Percentiles rank a stretch among this genome's conserved stretches.
These are phyloP conservation scores for Fundulus diaphanus DNA, from an alignment of 2,797 vertebrate genomes.

Conservation along the genomic window DNA sequence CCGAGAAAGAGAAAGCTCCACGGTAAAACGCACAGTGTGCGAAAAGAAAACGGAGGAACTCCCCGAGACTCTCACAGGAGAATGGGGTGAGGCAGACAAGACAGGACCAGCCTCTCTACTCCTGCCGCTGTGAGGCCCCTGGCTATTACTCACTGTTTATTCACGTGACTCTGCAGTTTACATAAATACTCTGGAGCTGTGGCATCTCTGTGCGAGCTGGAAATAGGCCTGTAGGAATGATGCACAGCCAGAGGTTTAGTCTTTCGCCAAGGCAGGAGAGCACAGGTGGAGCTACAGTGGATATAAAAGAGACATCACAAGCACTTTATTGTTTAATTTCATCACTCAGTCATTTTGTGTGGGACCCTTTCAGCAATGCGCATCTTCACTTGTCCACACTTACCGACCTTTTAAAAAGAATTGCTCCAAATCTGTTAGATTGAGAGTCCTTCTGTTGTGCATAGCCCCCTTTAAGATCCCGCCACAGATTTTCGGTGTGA, in stretches of 20 bases:
- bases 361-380: no score
- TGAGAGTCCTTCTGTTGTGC: not conserved
- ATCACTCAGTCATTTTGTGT: no score
- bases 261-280: not conserved
- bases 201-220: not conserved
- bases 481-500: not conserved
- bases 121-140: slow-evolving; percentile 13
- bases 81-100: slow-evolving; percentile 33
- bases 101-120: slow-evolving; percentile 22
- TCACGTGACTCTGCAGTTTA: slow-evolving; percentile 9
- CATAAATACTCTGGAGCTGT: not conserved
- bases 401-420: not conserved
- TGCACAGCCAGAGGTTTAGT: not conserved
- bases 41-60: not conserved
- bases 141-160: slow-evolving; percentile 6
- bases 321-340: no score
- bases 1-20: not conserved
- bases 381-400: no score
- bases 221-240: not conserved
- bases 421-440: not conserved
- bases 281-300: not conserved
- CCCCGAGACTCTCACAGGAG: not conserved
- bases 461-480: no score
- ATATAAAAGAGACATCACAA: no score
- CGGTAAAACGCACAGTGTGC: not conserved